phyloP scores from a whole-genome alignment of 2,888 invertebrate species.

The Alloscopus bannaensis region DNA sequence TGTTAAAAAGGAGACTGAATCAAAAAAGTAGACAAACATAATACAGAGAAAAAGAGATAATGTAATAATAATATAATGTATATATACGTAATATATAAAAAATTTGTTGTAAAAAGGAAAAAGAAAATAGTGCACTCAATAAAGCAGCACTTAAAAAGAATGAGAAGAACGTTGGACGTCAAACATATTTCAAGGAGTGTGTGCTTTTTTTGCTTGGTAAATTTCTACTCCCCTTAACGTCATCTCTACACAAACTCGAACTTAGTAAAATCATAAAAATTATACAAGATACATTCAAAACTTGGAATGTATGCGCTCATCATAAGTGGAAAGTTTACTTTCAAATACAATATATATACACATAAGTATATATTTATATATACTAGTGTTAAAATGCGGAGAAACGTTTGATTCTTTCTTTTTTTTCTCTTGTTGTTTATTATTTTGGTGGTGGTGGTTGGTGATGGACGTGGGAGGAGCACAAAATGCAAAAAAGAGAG shows the following conservation, averaged over 20 bases:
- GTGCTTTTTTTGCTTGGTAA: no score
- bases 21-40: conserved; percentile 37
- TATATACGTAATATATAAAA: conserved; percentile 30
- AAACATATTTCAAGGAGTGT: no score
- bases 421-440: no score
- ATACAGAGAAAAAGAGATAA: no score
- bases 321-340: conserved; percentile 29
- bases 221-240: no score
- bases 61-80: no score
- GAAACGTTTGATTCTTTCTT: no score
- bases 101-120: conserved; percentile 38
- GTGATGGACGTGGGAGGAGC: conserved; percentile 55
- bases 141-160: conserved; percentile 50
- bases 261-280: conserved; percentile 49
- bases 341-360: conserved; percentile 43
- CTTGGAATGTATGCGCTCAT: conserved; percentile 46
- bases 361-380: conserved; percentile 37
- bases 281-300: conserved; percentile 51
- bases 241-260: conserved; percentile 34
- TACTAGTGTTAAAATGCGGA: no score
- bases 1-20: conserved; percentile 45
- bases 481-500: conserved; percentile 49
- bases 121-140: conserved; percentile 56
- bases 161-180: no score
- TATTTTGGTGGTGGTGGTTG: no score